phyloP scores from a whole-genome alignment of 2,113 vertebrate genomes.

The cattle (Bos taurus) region ARS-UCD2.0 NC_037350.1:43779501-43780000 shows the following conservation, averaged over 20 bases:
- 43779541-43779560: slow-evolving; percentile 4
- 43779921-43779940: not conserved
- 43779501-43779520: not conserved
- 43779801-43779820: not conserved
- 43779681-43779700: not conserved
- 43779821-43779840: not conserved
- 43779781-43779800: not conserved
- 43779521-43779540: not conserved
- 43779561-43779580: not conserved
- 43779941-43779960: not conserved
- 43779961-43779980: not conserved
- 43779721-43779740: not conserved
- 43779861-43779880: not conserved
- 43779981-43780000: not conserved
- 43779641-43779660: not conserved
- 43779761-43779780: not conserved
- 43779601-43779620: not conserved
- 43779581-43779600: not conserved
- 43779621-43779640: slow-evolving; percentile 11
- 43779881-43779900: not conserved
- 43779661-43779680: not conserved
- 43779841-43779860: not conserved
- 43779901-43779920: not conserved
- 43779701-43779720: not conserved
- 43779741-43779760: not conserved